Conservation (phyloP, 2,888 invertebrate species). For the Abscondita cerata region DNA sequence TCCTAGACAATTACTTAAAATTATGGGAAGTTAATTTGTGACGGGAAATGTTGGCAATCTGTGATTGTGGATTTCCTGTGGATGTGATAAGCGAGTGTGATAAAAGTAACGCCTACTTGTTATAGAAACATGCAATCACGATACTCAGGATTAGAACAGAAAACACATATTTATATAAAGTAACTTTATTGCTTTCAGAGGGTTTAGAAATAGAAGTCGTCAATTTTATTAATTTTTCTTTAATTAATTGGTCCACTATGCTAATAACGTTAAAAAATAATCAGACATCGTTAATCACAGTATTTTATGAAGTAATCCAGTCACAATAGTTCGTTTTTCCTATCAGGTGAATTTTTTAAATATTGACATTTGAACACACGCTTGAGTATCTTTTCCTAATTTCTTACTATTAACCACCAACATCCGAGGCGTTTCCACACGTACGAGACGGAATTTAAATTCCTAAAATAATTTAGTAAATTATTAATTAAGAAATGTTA, state of each 20-base stretch:
- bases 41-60: slow-evolving; percentile 44
- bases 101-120: slow-evolving; percentile 34
- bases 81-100: slow-evolving; percentile 45
- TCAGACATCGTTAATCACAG: slow-evolving; percentile 18
- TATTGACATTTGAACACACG: slow-evolving; percentile 69
- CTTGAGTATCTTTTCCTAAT: slow-evolving; percentile 70
- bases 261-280: slow-evolving; percentile 30
- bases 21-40: slow-evolving; percentile 90
- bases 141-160: slow-evolving; percentile 29
- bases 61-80: slow-evolving; percentile 31
- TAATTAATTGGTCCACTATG: slow-evolving; percentile 39
- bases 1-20: slow-evolving; percentile 88
- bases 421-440: slow-evolving; percentile 79
- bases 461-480: slow-evolving; percentile 62
- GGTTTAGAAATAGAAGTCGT: slow-evolving; percentile 27
- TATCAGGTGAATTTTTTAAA: slow-evolving; percentile 66
- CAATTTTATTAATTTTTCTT: slow-evolving; percentile 14
- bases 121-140: slow-evolving; percentile 22
- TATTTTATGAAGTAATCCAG: slow-evolving; percentile 8
- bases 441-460: slow-evolving; percentile 74
- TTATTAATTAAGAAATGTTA: background rate
- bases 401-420: slow-evolving; percentile 80
- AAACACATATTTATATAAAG: slow-evolving; percentile 26
- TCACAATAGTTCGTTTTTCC: slow-evolving; percentile 1
- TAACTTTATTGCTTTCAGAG: slow-evolving; percentile 22